Conservation (phyloP, 2,797 vertebrate species). For the Rhinatrema bivittatum region DNA sequence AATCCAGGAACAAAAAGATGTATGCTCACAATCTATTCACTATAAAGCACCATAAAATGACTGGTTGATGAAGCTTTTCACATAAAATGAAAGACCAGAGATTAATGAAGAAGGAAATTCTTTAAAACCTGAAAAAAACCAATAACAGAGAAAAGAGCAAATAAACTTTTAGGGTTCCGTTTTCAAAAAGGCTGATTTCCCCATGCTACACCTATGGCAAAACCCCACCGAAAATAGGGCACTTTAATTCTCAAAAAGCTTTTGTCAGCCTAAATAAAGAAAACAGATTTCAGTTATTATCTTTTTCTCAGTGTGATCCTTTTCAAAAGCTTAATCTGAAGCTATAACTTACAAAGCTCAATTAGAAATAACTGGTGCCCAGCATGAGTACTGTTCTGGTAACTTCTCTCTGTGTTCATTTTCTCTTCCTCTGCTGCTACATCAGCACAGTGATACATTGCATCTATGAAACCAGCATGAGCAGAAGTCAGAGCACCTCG, state of each 20-base stretch:
- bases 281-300: conserved; percentile 45
- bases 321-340: conserved; percentile 54
- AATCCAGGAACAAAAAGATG: too few relatives aligned
- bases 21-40: too few relatives aligned
- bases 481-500: conserved; percentile 13
- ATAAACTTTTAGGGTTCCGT: neutral
- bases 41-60: too few relatives aligned
- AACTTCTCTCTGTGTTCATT: conserved; percentile 44
- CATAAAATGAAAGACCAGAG: too few relatives aligned
- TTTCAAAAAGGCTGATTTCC: too few relatives aligned
- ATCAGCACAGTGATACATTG: conserved; percentile 45
- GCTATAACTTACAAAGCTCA: conserved; percentile 57
- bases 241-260: conserved; percentile 24
- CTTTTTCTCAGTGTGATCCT: conserved; percentile 45
- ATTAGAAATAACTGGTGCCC: conserved; percentile 57
- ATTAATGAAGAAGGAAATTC: too few relatives aligned
- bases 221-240: too few relatives aligned
- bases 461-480: conserved; percentile 42
- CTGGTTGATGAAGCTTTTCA: too few relatives aligned
- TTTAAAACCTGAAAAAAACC: too few relatives aligned
- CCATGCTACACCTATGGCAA: too few relatives aligned
- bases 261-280: conserved; percentile 43
- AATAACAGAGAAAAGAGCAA: conserved; percentile 23
- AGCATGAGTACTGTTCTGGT: conserved; percentile 45
- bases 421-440: conserved; percentile 43